Evolutionary conservation across 2,797 vertebrate species (phyloP).

Genomic region (Oophaga sylvatica): DNA sequence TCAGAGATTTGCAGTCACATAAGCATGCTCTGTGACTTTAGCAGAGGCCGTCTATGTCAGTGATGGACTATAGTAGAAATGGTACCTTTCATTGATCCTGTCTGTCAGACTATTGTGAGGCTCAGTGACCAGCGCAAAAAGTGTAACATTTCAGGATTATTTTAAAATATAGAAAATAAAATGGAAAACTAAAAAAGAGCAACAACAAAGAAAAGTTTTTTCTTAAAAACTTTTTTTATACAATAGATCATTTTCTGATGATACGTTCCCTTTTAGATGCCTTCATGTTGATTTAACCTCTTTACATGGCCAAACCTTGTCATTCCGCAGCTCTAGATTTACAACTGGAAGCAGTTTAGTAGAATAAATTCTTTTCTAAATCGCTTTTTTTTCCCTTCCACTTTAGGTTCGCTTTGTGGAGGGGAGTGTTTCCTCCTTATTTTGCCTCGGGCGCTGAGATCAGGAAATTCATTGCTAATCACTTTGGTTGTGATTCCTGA

Average conservation of each 20-base stretch:
- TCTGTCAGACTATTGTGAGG: no score
- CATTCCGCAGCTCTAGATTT: conserved; percentile 31
- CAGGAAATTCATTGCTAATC: conserved; percentile 80
- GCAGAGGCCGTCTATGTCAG: no score
- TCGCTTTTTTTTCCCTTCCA: conserved; percentile 60
- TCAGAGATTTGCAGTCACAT: neutral
- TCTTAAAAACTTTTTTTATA: no score
- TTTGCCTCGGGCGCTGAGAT: conserved; percentile 72
- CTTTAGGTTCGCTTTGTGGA: conserved; percentile 68
- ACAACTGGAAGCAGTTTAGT: conserved; percentile 63
- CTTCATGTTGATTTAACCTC: conserved; percentile 4
- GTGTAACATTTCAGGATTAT: no score
- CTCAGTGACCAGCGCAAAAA: no score
- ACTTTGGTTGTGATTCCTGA: conserved; percentile 81
- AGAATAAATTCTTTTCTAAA: conserved; percentile 48
- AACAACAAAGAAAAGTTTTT: no score
- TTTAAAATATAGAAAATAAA: no score
- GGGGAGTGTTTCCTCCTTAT: conserved; percentile 62
- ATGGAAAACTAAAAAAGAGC: no score
- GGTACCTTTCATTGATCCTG: no score
- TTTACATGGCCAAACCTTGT: conserved; percentile 7
- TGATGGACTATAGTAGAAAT: no score
- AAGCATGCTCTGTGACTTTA: no score
- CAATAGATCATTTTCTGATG: no score
- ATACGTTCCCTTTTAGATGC: conserved; percentile 51